Conservation (phyloP, 2,113 vertebrate species). For the Gasterosteus nipponicus region DNA sequence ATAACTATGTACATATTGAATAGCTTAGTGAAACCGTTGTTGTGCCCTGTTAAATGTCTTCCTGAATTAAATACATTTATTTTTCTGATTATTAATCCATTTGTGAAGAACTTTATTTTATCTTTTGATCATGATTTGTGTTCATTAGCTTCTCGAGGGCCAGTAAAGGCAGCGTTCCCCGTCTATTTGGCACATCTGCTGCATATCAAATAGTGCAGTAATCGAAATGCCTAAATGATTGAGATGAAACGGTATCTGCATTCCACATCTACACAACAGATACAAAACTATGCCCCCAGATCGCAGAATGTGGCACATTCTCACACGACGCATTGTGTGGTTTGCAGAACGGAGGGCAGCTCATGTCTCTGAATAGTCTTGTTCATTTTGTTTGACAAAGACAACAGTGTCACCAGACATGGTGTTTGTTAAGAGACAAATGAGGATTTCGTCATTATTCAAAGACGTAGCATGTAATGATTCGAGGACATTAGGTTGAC, state of each 20-base stretch:
- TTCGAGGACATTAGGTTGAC: background rate
- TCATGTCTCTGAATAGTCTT: conserved; percentile 40
- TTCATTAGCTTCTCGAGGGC: background rate
- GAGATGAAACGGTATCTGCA: conserved; percentile 43
- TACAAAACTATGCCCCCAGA: conserved; percentile 53
- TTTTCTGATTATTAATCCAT: conserved; percentile 53
- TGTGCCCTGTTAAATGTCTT: conserved; percentile 75
- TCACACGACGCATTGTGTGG: conserved; percentile 55
- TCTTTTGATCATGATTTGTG: background rate
- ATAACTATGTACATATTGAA: conserved; percentile 34
- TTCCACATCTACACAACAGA: conserved; percentile 48
- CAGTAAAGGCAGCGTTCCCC: background rate
- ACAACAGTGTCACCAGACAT: conserved; percentile 50
- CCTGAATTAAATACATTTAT: conserved; percentile 68
- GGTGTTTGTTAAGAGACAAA: conserved; percentile 32
- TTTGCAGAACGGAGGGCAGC: conserved; percentile 8
- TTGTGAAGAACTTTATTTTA: background rate
- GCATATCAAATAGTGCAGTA: background rate
- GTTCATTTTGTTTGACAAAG: conserved; percentile 62
- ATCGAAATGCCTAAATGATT: conserved; percentile 21
- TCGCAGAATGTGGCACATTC: conserved; percentile 63
- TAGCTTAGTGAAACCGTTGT: conserved; percentile 60
- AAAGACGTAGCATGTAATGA: background rate
- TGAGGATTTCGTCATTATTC: conserved; percentile 10
- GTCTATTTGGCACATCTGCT: background rate